Conservation (phyloP, 2,888 invertebrate species). For the Oscheius sp. region DNA sequence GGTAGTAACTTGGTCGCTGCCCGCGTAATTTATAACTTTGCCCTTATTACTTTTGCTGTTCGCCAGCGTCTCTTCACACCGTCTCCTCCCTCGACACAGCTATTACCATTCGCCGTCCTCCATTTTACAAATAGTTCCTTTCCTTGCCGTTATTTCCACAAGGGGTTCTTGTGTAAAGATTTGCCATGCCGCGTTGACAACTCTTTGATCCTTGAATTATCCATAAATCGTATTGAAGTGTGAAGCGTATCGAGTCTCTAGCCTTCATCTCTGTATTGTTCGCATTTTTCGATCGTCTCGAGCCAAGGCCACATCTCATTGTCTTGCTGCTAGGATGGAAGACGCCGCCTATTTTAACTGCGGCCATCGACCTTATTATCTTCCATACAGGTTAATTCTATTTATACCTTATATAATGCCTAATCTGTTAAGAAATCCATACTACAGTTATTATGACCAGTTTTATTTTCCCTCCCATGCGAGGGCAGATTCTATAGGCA, state of each 20-base stretch:
- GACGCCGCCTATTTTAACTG: conserved; percentile 34
- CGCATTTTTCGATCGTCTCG: conserved; percentile 30
- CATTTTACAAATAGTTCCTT: background rate
- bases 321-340: conserved; percentile 26
- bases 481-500: conserved; percentile 7
- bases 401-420: background rate
- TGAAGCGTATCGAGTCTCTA: conserved; percentile 9
- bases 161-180: background rate
- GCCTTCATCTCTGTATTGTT: conserved; percentile 15
- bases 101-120: conserved; percentile 22
- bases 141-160: background rate
- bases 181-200: conserved; percentile 3
- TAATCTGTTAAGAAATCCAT: conserved; percentile 9
- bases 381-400: conserved; percentile 17
- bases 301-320: conserved; percentile 31
- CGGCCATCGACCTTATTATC: conserved; percentile 32
- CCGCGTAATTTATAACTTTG: conserved; percentile 9
- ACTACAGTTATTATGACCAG: conserved; percentile 9
- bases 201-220: background rate
- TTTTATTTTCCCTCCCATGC: background rate
- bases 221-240: conserved; percentile 10
- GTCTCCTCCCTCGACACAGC: conserved; percentile 19
- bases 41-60: conserved; percentile 11
- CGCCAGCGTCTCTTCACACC: background rate
- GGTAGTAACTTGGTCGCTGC: too few species aligned